Conservation (phyloP, 2,888 invertebrate species). For the Phorcus lineatus region DNA sequence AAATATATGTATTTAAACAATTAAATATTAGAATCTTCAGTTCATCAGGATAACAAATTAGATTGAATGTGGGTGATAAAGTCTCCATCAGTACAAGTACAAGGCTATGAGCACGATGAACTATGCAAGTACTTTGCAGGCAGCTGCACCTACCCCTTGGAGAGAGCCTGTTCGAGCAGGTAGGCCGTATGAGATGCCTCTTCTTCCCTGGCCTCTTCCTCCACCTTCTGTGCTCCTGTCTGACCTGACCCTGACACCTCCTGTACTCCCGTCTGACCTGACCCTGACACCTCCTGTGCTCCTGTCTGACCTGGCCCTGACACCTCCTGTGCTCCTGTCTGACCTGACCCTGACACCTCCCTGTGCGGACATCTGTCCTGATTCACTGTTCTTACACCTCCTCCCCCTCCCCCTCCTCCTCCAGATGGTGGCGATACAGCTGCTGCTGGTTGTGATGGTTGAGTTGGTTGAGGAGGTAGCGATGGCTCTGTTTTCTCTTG, state of each 20-base stretch:
- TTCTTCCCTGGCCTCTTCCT: neutral
- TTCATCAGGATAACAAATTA: too few relatives aligned
- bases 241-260: neutral
- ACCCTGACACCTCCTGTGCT: too few relatives aligned
- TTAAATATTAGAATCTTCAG: too few relatives aligned
- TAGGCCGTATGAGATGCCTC: neutral
- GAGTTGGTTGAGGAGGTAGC: neutral
- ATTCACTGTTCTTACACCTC: too few relatives aligned
- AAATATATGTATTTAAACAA: too few relatives aligned
- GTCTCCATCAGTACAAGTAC: too few relatives aligned
- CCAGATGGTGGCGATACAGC: neutral
- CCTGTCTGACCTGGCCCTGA: neutral
- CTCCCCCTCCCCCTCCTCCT: too few relatives aligned
- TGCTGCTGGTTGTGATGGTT: neutral
- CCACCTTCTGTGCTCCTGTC: neutral
- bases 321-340: neutral
- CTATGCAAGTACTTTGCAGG: conserved; percentile 24
- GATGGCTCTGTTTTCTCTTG: neutral
- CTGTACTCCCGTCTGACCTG: neutral
- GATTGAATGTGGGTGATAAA: too few relatives aligned
- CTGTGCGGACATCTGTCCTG: too few relatives aligned
- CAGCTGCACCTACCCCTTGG: conserved; percentile 31
- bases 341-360: neutral
- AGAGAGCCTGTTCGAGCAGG: neutral
- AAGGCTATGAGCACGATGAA: too few relatives aligned